Conservation (phyloP, 2,797 vertebrate species). For the Sebastes jordani region DNA sequence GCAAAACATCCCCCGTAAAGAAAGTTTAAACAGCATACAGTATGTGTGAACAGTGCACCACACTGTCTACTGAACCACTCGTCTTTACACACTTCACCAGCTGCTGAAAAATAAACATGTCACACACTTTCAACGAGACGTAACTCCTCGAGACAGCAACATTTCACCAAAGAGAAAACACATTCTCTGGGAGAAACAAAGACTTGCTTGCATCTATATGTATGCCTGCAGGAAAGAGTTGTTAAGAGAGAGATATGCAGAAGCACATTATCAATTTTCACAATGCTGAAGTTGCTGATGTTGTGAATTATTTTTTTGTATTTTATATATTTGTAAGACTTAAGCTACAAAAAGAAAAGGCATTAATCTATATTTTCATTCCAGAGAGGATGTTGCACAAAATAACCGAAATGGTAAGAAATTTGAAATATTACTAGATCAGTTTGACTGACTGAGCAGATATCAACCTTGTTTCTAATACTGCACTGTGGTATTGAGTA, state of each 20-base stretch:
- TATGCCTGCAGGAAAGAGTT: constrained; percentile 28
- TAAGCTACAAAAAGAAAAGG: constrained; percentile 1
- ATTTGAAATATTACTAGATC: constrained; percentile 2
- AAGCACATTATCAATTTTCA: constrained; percentile 45
- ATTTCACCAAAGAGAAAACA: constrained; percentile 17
- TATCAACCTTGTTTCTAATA: background rate
- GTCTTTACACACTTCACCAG: constrained; percentile 13
- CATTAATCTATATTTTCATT: constrained; percentile 41
- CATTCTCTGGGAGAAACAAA: constrained; percentile 32
- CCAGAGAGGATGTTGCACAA: constrained; percentile 2
- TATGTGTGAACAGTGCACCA: background rate
- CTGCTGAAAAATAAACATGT: constrained; percentile 49
- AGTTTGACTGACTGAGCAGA: constrained; percentile 20
- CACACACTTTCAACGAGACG: constrained; percentile 37
- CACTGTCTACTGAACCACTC: constrained; percentile 7
- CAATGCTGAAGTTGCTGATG: constrained; percentile 27
- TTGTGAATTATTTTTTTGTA: constrained; percentile 26
- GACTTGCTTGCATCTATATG: constrained; percentile 29
- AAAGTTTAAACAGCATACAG: constrained; percentile 11
- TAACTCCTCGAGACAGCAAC: constrained; percentile 44
- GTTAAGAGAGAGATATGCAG: constrained; percentile 40
- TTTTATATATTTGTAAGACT: constrained; percentile 25
- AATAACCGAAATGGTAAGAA: constrained; percentile 13
- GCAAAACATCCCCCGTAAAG: background rate
- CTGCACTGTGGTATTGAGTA: background rate